Conservation (phyloP, 2,797 vertebrate genomes). For the Bothrops alternatus region DNA sequence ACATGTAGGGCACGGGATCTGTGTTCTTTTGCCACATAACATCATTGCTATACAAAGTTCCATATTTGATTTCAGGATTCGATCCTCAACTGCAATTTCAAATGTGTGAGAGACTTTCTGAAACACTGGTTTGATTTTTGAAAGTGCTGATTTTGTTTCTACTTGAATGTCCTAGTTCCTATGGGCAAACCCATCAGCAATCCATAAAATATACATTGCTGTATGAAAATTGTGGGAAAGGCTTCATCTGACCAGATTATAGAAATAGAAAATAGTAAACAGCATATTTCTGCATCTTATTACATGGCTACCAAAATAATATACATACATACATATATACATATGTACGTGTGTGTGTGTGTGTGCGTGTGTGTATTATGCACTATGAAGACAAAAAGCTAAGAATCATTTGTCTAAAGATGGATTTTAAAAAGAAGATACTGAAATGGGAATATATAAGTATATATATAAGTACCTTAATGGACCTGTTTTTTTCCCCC, state of each 20-base stretch:
- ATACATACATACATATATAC: too few relatives aligned
- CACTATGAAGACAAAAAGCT: neutral
- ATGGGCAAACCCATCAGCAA: constrained; percentile 1
- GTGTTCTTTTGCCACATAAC: neutral
- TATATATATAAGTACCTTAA: neutral
- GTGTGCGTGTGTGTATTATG: neutral
- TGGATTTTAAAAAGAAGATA: neutral
- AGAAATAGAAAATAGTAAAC: neutral
- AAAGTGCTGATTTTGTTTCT: constrained; percentile 16
- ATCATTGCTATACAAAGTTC: too few relatives aligned
- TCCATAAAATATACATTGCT: neutral
- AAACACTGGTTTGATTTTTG: neutral
- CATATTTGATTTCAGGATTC: neutral
- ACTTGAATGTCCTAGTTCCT: constrained; percentile 16
- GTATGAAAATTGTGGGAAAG: neutral
- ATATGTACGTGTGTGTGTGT: too few relatives aligned
- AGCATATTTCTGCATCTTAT: neutral
- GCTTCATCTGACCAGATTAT: neutral
- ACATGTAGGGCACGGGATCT: neutral
- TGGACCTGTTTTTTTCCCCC: neutral
- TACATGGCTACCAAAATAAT: neutral
- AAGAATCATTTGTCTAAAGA: neutral
- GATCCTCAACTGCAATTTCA: neutral
- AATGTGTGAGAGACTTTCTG: neutral
- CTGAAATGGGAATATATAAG: neutral